phyloP scores from a whole-genome alignment of 2,888 invertebrate genomes.

The Macrophya alboannulata region DNA sequence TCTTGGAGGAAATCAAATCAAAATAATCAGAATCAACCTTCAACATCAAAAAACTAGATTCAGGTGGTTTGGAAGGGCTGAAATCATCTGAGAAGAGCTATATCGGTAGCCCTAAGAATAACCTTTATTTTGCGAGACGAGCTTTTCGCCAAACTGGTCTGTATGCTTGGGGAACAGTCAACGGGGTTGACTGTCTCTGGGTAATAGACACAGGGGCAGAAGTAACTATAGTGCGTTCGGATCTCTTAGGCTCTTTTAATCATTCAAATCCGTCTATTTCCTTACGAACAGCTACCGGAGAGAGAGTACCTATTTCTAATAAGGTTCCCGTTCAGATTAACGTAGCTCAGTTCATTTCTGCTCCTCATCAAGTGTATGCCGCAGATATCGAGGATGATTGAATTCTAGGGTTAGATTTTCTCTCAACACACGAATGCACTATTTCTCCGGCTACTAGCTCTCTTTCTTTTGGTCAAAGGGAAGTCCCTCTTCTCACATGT shows the following conservation, averaged over 20 bases:
- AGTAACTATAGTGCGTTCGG: background rate
- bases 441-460: background rate
- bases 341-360: background rate
- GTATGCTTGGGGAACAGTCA: background rate
- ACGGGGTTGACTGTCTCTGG: background rate
- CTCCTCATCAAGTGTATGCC: background rate
- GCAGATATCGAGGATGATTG: slow-evolving; percentile 7
- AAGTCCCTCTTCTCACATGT: background rate
- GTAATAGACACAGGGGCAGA: background rate
- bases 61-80: background rate
- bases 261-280: background rate
- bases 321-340: background rate
- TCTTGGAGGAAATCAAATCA: too few species aligned
- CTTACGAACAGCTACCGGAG: slow-evolving; percentile 1
- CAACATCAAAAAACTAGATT: background rate
- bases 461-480: background rate
- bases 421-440: background rate
- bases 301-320: background rate
- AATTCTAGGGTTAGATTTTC: slow-evolving; percentile 22
- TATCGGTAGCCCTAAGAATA: background rate
- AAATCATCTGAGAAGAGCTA: background rate
- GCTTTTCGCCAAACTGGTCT: background rate
- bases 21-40: too few species aligned
- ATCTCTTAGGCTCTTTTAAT: background rate
- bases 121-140: background rate